Conservation (phyloP, 2,113 vertebrate species). For the Castor canadensis region DNA sequence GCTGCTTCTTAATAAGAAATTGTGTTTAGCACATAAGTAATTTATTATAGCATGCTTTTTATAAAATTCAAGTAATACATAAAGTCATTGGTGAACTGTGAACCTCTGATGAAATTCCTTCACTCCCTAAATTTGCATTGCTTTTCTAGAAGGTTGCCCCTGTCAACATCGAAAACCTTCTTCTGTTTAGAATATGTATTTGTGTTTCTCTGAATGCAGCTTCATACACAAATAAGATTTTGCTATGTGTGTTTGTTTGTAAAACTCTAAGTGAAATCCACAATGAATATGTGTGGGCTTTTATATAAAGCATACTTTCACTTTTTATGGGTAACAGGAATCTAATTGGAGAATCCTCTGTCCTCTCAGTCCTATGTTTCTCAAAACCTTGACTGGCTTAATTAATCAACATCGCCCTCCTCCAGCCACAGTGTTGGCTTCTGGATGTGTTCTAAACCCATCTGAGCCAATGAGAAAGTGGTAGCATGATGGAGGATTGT, state of each 20-base stretch:
- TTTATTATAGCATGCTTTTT: neutral
- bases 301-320: neutral
- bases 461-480: neutral
- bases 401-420: neutral
- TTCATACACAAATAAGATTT: neutral
- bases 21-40: neutral
- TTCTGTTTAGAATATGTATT: neutral
- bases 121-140: neutral
- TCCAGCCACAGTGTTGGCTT: neutral
- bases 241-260: neutral
- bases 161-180: neutral
- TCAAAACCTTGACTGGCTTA: neutral
- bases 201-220: neutral
- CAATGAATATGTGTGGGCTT: neutral
- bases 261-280: neutral
- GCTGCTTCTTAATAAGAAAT: constrained; percentile 40
- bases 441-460: neutral
- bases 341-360: neutral
- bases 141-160: neutral
- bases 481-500: neutral
- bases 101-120: neutral
- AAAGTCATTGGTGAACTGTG: neutral
- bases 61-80: neutral
- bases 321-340: neutral
- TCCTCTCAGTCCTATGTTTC: neutral